These are phyloP conservation scores for Pogonognathellus flavescens DNA, from an alignment of 1,140 invertebrate genomes.

Conservation along the genomic window DNA sequence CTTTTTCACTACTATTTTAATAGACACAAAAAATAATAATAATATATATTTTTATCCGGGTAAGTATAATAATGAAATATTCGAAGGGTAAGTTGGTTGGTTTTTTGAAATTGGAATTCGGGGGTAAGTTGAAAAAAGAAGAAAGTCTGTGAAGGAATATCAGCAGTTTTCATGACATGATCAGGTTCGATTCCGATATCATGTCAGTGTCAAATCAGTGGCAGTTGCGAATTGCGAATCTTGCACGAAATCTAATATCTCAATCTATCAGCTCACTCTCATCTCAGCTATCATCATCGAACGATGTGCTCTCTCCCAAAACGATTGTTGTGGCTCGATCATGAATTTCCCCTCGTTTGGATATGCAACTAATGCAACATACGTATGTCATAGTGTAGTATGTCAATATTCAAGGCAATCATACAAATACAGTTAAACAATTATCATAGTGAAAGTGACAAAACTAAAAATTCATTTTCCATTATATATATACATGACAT, in stretches of 20 bases:
- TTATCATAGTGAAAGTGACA: slow-evolving; percentile 20
- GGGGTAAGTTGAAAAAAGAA: slow-evolving; percentile 38
- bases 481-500: not conserved
- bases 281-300: slow-evolving; percentile 6
- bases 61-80: not conserved
- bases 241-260: slow-evolving; percentile 12
- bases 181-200: not conserved
- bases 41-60: slow-evolving; percentile 2
- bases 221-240: slow-evolving; percentile 11
- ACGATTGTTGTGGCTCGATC: slow-evolving; percentile 31
- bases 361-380: slow-evolving; percentile 41
- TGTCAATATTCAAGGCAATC: slow-evolving; percentile 31
- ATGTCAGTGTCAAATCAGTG: slow-evolving; percentile 13
- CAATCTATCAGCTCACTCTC: slow-evolving; percentile 11
- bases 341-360: slow-evolving; percentile 20
- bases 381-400: slow-evolving; percentile 27
- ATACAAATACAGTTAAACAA: not conserved
- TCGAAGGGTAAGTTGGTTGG: slow-evolving; percentile 28
- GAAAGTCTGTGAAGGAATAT: slow-evolving; percentile 32
- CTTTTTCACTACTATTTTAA: slow-evolving; percentile 25
- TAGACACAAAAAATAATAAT: slow-evolving; percentile 5
- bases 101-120: slow-evolving; percentile 49
- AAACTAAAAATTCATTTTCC: not conserved
- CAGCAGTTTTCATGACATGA: slow-evolving; percentile 19
- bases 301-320: slow-evolving; percentile 33